Base-by-base conservation (phyloP, 2,888 invertebrate genomes). In the Serripes groenlandicus region DNA sequence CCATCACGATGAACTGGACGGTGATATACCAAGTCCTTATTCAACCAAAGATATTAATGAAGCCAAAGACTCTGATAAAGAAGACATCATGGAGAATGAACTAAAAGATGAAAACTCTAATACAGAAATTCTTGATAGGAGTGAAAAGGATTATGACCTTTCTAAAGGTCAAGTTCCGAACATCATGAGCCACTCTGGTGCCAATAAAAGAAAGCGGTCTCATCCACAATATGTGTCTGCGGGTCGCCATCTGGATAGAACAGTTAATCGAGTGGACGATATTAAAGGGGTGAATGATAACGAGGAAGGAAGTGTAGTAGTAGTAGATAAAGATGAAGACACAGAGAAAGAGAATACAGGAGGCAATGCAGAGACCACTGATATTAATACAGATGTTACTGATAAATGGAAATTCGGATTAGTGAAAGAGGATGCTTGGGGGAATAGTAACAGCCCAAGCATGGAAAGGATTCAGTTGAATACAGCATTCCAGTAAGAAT, bases 221-320 rank as follows among this genome's bases (percentile, higher is more conserved):
- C 98, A 98, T 74, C 99, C 99, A 1, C 98, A 99, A 95, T 98
- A 99, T 98, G 98, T 99, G 4, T 98, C 98, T 95, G 99, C 99
- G 9, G 98, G 98, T 7, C 89, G 93, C 15, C 94, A 94, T 85
- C 85, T 94, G 77, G 92, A 94, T 77, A 89, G 92, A 87, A 83
- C 91, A 37, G 85, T 87, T 23, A 83, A 83, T 72, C 75, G 81
- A 37, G 68, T 72, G 3, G 71, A 75, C n/a, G 68, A 56, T 23
- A n/a, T 28, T 7, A 64, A 68, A 30, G 35, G 66, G 21, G 2
- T n/a, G 21, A 21, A 15, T 34, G 54, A 54, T n/a, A n/a, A 15
- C 23, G 58, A 78, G 21, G 83, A 83, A 15, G 68, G 68, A 18
- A n/a, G n/a, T n/a, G n/a, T n/a, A n/a, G 79, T 70, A 34, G 88